Evolutionary conservation across 2,113 vertebrate species (phyloP).

Genomic region (Daubentonia madagascariensis): DNA sequence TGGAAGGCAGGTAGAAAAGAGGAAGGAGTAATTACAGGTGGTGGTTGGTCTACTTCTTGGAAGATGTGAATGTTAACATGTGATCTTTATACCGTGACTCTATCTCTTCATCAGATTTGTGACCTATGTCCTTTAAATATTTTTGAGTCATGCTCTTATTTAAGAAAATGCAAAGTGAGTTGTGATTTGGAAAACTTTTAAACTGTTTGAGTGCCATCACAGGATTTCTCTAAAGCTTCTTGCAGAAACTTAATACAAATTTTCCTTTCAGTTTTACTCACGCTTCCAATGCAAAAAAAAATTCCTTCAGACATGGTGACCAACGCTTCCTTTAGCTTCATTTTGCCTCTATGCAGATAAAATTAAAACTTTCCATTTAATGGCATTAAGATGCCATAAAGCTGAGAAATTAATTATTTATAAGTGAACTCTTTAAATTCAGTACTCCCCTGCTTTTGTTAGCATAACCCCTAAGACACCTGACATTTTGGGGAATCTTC

Average conservation of each 20-base stretch:
- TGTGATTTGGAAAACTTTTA: conserved; percentile 29
- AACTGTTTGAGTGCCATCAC: conserved; percentile 8
- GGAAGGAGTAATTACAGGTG: background rate
- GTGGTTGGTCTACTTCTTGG: conserved; percentile 39
- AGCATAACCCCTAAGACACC: background rate
- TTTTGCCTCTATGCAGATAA: conserved; percentile 38
- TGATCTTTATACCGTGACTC: conserved; percentile 42
- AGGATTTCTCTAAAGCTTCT: conserved; percentile 38
- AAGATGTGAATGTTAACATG: conserved; percentile 46
- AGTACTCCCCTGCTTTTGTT: background rate
- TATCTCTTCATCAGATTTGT: conserved; percentile 26
- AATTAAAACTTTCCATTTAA: background rate
- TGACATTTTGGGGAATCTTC: background rate
- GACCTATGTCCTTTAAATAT: conserved; percentile 61
- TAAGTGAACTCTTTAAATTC: background rate
- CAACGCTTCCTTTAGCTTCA: background rate
- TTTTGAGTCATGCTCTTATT: conserved; percentile 65
- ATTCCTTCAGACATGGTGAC: background rate
- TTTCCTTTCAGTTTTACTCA: conserved; percentile 11
- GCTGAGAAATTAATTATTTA: conserved; percentile 44
- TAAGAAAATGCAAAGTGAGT: conserved; percentile 59
- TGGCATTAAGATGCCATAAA: background rate
- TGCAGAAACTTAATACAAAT: conserved; percentile 17
- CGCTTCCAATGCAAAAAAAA: background rate
- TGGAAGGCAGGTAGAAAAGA: conserved; percentile 42